Evolutionary conservation across 2,888 invertebrate species (phyloP).

Genomic region (Achlya flavicornis): DNA sequence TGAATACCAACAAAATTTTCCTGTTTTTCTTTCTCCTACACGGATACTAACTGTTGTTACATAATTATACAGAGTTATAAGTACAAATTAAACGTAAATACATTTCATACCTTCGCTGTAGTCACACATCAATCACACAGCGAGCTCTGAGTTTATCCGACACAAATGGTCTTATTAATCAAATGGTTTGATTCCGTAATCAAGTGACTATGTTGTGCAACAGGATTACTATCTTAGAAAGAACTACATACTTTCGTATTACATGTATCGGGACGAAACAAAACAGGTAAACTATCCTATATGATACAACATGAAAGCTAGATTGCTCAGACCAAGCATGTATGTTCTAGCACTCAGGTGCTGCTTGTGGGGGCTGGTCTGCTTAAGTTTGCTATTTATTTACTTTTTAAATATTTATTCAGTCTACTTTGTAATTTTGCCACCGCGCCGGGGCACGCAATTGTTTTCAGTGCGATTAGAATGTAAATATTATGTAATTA

Average conservation of each 20-base stretch:
- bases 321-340: no score
- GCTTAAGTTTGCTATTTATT: no score
- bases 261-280: no score
- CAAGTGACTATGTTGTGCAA: constrained; percentile 1
- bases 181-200: constrained; percentile 7
- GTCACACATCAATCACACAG: constrained; percentile 40
- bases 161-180: constrained; percentile 18
- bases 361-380: no score
- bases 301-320: no score
- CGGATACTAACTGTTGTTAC: background rate
- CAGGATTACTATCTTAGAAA: constrained; percentile 1
- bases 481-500: no score
- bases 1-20: background rate
- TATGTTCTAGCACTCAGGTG: no score
- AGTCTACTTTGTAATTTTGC: no score
- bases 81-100: constrained; percentile 28
- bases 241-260: background rate
- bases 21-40: background rate
- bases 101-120: constrained; percentile 27
- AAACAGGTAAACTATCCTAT: no score
- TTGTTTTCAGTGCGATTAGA: no score
- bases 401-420: no score
- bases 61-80: constrained; percentile 2
- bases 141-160: constrained; percentile 21
- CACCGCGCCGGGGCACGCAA: no score